Conservation (phyloP, 2,113 vertebrate species). For the Dromiciops gliroides region DNA sequence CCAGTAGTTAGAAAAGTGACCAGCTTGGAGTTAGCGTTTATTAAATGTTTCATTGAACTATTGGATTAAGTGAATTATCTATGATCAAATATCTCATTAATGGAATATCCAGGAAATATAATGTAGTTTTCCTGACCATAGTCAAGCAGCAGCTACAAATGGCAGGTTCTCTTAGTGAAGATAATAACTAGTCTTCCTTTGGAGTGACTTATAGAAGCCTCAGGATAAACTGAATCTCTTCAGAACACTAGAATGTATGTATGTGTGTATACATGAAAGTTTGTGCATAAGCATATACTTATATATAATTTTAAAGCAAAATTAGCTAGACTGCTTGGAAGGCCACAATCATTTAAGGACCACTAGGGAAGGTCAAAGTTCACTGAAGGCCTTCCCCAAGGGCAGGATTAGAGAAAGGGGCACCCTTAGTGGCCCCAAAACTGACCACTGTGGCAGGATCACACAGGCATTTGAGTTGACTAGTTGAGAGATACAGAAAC, state of each 20-base stretch:
- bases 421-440: too few relatives aligned
- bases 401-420: too few relatives aligned
- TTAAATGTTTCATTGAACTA: not conserved
- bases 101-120: not conserved
- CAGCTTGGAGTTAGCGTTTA: not conserved
- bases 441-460: too few relatives aligned
- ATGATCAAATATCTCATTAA: not conserved
- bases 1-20: not conserved
- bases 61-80: constrained; percentile 1
- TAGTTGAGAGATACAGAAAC: not conserved
- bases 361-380: too few relatives aligned
- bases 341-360: too few relatives aligned
- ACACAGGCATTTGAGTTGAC: not conserved
- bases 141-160: not conserved
- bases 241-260: not conserved
- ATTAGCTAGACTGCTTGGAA: too few relatives aligned
- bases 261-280: too few relatives aligned
- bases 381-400: too few relatives aligned
- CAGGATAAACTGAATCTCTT: not conserved
- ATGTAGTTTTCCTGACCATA: not conserved
- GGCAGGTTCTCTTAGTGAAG: not conserved
- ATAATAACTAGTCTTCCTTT: not conserved
- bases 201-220: not conserved
- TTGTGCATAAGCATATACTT: too few relatives aligned
- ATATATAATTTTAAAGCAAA: too few relatives aligned